Conservation (phyloP, 2,113 vertebrate species). For the Hyla sarda region DNA sequence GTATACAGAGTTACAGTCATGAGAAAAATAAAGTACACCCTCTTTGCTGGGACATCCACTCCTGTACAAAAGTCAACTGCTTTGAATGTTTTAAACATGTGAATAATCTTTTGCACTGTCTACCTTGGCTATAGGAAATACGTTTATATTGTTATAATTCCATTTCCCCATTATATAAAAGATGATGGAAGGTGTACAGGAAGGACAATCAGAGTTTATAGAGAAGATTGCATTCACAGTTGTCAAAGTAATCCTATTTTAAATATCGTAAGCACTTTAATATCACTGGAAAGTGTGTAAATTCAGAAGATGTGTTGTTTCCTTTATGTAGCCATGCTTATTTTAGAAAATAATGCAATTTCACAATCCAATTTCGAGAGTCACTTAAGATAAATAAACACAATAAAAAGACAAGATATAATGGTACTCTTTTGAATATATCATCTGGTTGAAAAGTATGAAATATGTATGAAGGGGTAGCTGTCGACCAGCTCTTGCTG, state of each 20-base stretch:
- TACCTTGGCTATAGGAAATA: neutral
- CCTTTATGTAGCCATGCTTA: conserved; percentile 41
- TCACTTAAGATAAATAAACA: conserved; percentile 54
- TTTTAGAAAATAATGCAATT: conserved; percentile 54
- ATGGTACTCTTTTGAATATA: conserved; percentile 38
- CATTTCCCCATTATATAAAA: neutral
- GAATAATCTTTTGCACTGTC: too few species aligned
- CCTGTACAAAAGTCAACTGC: too few species aligned
- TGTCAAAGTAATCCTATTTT: conserved; percentile 20
- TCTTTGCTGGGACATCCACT: too few species aligned
- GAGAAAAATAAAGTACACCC: too few species aligned
- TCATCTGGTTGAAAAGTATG: conserved; percentile 38
- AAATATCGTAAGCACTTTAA: conserved; percentile 15
- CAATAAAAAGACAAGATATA: conserved; percentile 41
- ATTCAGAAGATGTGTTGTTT: conserved; percentile 31
- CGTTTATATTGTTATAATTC: neutral
- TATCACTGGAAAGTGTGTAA: conserved; percentile 28
- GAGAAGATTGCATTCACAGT: conserved; percentile 1
- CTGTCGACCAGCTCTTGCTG: conserved; percentile 12
- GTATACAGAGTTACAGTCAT: too few species aligned
- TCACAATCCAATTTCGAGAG: conserved; percentile 48
- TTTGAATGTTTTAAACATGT: too few species aligned
- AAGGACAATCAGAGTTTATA: conserved; percentile 3
- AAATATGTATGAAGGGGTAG: conserved; percentile 45
- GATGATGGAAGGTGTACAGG: neutral